These are phyloP conservation scores for Gobius niger DNA, from an alignment of 2,113 vertebrate genomes.

Conservation along the genomic window DNA sequence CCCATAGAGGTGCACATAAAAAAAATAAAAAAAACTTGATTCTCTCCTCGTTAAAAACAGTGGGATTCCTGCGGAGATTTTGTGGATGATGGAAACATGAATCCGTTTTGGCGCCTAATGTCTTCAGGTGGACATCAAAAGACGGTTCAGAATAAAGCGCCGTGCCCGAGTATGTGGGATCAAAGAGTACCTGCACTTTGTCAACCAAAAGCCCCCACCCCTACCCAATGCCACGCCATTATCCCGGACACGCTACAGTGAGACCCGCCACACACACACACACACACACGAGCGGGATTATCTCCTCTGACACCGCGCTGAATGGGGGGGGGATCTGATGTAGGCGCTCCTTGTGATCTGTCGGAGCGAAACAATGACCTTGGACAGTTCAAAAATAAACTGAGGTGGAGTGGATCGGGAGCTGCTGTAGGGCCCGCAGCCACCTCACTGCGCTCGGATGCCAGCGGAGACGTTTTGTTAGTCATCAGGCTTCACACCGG, in stretches of 20 bases:
- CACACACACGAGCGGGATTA: conserved; percentile 30
- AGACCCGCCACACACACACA: conserved; percentile 58
- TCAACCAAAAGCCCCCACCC: conserved; percentile 37
- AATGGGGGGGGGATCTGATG: conserved; percentile 31
- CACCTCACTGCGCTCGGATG: conserved; percentile 53
- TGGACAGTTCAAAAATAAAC: conserved; percentile 63
- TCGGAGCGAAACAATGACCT: conserved; percentile 60
- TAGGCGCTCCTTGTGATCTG: conserved; percentile 40
- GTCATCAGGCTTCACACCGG: conserved; percentile 66
- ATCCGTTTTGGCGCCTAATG: conserved; percentile 27
- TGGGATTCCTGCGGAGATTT: conserved; percentile 17
- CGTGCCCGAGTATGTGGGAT: conserved; percentile 52
- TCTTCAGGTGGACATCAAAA: conserved; percentile 62
- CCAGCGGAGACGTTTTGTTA: conserved; percentile 69
- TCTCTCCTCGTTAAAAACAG: not conserved
- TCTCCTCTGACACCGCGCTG: conserved; percentile 21
- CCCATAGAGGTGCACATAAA: not conserved
- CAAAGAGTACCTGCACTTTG: conserved; percentile 65
- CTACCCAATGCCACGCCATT: not conserved
- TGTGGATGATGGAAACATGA: conserved; percentile 5
- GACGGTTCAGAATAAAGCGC: conserved; percentile 47
- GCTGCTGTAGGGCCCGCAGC: conserved; percentile 55
- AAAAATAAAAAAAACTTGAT: not conserved
- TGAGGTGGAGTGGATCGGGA: conserved; percentile 36
- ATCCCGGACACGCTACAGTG: conserved; percentile 27